phyloP scores from a whole-genome alignment of 1,140 invertebrate species.

The Steinernema feltiae region DNA sequence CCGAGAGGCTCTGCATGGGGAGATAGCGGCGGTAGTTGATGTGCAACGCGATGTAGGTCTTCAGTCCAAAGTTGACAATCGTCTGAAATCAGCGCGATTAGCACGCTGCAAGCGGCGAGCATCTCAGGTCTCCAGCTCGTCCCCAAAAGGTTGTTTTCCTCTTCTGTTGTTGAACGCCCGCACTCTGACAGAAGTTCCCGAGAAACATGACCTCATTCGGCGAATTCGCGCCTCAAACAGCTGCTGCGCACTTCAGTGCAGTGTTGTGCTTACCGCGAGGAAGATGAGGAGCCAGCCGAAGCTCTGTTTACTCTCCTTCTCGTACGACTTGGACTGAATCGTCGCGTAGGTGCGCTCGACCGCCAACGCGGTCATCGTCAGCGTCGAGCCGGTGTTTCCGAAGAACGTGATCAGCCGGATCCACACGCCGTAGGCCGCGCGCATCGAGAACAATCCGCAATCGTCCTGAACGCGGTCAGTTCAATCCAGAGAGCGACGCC shows the following conservation, averaged over 20 bases:
- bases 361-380: neutral
- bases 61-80: neutral
- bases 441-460: neutral
- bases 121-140: too few relatives aligned
- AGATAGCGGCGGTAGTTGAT: neutral
- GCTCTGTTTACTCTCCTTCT: neutral
- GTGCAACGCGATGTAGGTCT: neutral
- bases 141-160: too few relatives aligned
- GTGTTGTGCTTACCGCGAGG: neutral
- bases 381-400: neutral
- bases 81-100: neutral
- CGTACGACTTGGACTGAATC: neutral
- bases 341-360: neutral
- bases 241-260: too few relatives aligned
- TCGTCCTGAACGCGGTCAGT: neutral
- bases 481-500: neutral
- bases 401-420: slow-evolving; percentile 1
- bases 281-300: neutral
- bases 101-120: neutral
- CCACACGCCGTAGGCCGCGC: neutral
- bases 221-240: too few relatives aligned
- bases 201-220: too few relatives aligned
- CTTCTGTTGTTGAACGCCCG: too few relatives aligned
- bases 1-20: slow-evolving; percentile 1
- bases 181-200: too few relatives aligned